A percentile compares a stretch with the other conserved stretches of the same genome.
These are phyloP conservation scores for Meteorus colon DNA, from an alignment of 2,888 invertebrate species.

Conservation along the genomic window DNA sequence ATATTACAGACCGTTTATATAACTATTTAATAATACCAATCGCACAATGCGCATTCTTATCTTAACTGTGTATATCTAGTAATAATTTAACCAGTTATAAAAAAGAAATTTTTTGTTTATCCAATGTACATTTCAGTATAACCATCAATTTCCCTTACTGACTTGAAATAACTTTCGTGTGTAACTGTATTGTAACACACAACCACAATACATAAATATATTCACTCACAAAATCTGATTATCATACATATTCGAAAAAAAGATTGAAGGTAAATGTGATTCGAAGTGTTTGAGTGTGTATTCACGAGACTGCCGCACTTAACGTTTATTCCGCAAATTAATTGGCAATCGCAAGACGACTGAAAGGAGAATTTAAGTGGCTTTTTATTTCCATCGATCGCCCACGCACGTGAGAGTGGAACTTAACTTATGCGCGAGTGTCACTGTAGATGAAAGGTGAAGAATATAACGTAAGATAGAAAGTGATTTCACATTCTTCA, in stretches of 20 bases:
- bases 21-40: too few species aligned
- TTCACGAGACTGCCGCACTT: constrained; percentile 57
- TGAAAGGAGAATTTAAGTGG: constrained; percentile 62
- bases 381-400: constrained; percentile 64
- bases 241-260: not conserved
- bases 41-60: too few species aligned
- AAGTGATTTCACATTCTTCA: constrained; percentile 13
- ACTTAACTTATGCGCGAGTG: constrained; percentile 60
- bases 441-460: constrained; percentile 22
- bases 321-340: constrained; percentile 65
- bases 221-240: too few species aligned
- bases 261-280: constrained; percentile 14
- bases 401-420: constrained; percentile 53
- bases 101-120: too few species aligned
- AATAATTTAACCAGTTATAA: too few species aligned
- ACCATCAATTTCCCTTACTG: too few species aligned
- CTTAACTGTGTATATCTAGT: too few species aligned
- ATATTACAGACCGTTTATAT: too few species aligned
- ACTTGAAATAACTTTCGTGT: constrained; percentile 7
- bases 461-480: constrained; percentile 18
- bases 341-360: constrained; percentile 64
- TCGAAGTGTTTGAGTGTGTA: constrained; percentile 9
- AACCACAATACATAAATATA: too few species aligned
- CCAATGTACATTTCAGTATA: too few species aligned
- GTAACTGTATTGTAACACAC: not conserved